These are phyloP conservation scores for Plotosus lineatus DNA, from an alignment of 2,113 vertebrate species.

Conservation along the genomic window DNA sequence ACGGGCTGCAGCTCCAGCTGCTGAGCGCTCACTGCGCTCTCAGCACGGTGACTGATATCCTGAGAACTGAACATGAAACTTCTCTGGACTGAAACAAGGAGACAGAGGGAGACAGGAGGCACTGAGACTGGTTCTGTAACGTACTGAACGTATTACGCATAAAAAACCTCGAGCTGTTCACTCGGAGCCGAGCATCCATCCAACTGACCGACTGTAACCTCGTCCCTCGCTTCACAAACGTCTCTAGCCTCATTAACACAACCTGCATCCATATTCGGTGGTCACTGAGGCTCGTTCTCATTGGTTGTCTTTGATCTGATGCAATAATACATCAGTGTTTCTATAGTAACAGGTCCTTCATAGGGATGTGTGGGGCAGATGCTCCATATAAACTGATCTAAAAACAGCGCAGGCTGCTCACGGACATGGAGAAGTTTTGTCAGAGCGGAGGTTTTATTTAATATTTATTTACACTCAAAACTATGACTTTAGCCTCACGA, in stretches of 20 bases:
- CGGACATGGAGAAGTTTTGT: too few relatives aligned
- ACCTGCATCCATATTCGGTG: neutral
- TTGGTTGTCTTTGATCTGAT: neutral
- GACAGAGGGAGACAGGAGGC: neutral
- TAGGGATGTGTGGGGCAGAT: too few relatives aligned
- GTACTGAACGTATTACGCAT: neutral
- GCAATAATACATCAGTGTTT: neutral
- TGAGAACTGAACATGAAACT: conserved; percentile 87
- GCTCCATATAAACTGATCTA: too few relatives aligned
- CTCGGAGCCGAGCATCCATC: neutral
- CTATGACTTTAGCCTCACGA: too few relatives aligned
- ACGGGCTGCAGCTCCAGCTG: conserved; percentile 85
- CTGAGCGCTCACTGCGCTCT: conserved; percentile 83
- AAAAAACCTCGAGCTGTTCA: neutral
- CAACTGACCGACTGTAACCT: neutral
- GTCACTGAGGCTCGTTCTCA: neutral
- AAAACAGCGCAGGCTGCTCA: too few relatives aligned
- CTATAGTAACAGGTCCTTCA: neutral
- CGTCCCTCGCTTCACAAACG: neutral
- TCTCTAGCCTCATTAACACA: neutral
- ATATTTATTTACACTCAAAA: too few relatives aligned
- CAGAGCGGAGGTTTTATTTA: neutral
- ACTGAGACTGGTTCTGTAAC: neutral
- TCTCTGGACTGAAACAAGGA: conserved; percentile 80
- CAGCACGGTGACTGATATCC: conserved; percentile 85